Evolutionary conservation across 2,113 vertebrate genomes (phyloP), one percentile per base, ranked within the genome.

Genomic region (Crotalus viridis): DNA sequence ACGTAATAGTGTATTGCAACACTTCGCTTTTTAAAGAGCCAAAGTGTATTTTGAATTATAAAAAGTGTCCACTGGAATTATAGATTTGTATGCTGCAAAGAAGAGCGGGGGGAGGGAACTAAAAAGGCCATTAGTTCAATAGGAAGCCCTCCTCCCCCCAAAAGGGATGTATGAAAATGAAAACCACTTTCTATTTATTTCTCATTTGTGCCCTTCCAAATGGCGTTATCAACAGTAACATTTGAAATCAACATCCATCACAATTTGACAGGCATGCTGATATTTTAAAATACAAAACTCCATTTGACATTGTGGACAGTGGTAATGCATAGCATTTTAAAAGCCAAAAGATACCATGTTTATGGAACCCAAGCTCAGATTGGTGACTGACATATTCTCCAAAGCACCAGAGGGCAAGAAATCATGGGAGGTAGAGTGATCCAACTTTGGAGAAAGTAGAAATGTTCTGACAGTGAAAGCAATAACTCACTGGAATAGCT

Each of bases 41-140:
- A 4, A 33, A 56, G 48, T 86, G 10, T 85, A 43, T 28, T 93
- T 95, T 93, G 93, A 93, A 61, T 86, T 87, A 39, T 61, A 89
- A n/a, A 43, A 46, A 56, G 55, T 39, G 12, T 43, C 48, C 88
- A 89, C 4, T 85, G 87, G 61, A 85, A 92, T 85, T 85, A 48
- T 6, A 89, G 56, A 54, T 87, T 9, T 87, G 24, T 43, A 55
- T 52, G 19, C 46, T 28, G 33, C 22, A 92, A 88, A 46, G 39
- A 89, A 81, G 26, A 89, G 28, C 61, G n/a, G 1, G 33, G 24
- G 19, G 24, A 8, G 52, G 28, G n/a, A n/a, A 64, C 54, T 69
- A 55, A 61, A 61, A 90, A 15, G 24, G 13, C 56, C 56, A 87
- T 54, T n/a, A 86, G 74, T 85, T 28, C 54, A 26, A 61, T 5